phyloP scores from a whole-genome alignment of 2,113 vertebrate genomes.

The Protobothrops flavoviridis region DNA sequence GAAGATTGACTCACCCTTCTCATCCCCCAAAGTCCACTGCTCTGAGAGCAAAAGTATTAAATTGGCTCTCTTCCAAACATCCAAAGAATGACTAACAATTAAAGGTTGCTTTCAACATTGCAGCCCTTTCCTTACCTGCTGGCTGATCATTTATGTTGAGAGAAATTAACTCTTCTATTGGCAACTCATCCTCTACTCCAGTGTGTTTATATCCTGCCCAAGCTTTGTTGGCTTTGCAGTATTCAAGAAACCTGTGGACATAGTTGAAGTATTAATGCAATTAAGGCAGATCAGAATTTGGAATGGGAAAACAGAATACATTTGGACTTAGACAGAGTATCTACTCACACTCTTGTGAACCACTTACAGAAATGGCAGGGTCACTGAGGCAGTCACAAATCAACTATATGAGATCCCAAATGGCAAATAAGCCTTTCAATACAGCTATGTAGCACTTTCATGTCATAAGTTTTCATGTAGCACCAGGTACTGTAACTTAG shows the following conservation, averaged over 20 bases:
- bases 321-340: not conserved
- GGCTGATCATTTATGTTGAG: conserved; percentile 51
- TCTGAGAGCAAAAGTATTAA: not conserved
- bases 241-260: conserved; percentile 77
- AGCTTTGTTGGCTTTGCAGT: conserved; percentile 73
- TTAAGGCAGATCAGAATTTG: not conserved
- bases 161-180: conserved; percentile 23
- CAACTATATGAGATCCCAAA: not conserved
- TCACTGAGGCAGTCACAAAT: not conserved
- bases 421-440: not conserved
- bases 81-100: not conserved
- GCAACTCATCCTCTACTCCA: not conserved
- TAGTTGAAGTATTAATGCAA: not conserved
- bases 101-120: not conserved
- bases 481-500: not conserved
- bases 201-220: conserved; percentile 71
- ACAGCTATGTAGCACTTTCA: not conserved
- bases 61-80: not conserved
- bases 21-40: no score
- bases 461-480: not conserved
- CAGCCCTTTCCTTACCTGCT: conserved; percentile 61
- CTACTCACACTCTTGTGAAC: not conserved
- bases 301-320: not conserved
- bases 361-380: not conserved
- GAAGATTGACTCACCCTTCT: not conserved